Conservation (phyloP, 2,888 invertebrate genomes). For the Alsophila aescularia region DNA sequence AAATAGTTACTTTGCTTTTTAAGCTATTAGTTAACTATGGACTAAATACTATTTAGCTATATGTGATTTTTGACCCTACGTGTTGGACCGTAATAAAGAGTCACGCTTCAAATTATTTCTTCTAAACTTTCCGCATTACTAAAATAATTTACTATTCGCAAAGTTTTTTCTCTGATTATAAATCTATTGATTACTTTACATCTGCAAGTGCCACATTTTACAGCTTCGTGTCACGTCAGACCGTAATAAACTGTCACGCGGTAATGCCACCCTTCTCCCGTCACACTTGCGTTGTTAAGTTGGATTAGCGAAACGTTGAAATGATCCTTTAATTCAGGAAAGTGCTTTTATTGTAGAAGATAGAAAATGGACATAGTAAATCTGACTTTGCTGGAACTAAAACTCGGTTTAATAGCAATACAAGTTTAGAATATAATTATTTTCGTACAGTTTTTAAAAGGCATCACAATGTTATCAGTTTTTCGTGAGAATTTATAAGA, state of each 20-base stretch:
- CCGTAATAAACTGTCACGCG: constrained; percentile 20
- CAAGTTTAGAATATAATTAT: too few species aligned
- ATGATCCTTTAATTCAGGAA: constrained; percentile 20
- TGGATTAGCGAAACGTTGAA: constrained; percentile 19
- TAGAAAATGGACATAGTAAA: not conserved
- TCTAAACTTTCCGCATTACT: not conserved
- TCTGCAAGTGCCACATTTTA: not conserved
- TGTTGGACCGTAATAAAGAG: not conserved
- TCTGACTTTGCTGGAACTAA: too few species aligned
- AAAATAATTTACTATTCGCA: too few species aligned
- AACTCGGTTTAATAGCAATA: too few species aligned
- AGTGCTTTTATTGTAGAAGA: constrained; percentile 9
- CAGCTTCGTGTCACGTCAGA: constrained; percentile 10
- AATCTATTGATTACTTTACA: constrained; percentile 12
- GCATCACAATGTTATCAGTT: too few species aligned
- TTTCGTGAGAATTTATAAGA: not conserved
- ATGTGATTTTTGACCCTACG: not conserved
- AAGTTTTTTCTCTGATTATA: not conserved
- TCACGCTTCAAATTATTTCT: not conserved
- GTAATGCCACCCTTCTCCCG: constrained; percentile 11
- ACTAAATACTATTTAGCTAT: too few species aligned
- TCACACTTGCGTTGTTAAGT: constrained; percentile 11
- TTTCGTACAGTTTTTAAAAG: too few species aligned
- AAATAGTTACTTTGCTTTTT: too few species aligned
- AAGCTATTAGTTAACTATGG: too few species aligned